Conservation (phyloP, 2,888 invertebrate genomes). For the Synergus gifuensis region DNA sequence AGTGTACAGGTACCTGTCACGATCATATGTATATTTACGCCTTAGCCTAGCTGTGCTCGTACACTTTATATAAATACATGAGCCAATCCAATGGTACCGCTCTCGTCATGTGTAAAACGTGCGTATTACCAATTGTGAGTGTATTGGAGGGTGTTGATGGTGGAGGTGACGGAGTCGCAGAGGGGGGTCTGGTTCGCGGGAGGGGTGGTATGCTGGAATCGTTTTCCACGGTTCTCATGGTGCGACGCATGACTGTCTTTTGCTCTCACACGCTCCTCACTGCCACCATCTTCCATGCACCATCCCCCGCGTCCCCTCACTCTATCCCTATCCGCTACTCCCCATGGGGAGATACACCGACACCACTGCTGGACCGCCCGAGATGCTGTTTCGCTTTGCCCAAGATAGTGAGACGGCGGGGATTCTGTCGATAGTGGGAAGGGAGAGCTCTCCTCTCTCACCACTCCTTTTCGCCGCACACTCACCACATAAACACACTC, state of each 20-base stretch:
- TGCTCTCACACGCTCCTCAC: conserved; percentile 52
- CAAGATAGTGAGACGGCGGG: conserved; percentile 24
- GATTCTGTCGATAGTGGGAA: background rate
- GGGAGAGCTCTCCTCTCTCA: conserved; percentile 27
- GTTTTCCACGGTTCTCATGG: conserved; percentile 77
- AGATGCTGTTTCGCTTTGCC: conserved; percentile 50
- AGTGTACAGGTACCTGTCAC: conserved; percentile 37
- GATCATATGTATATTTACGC: conserved; percentile 10
- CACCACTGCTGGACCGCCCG: conserved; percentile 52
- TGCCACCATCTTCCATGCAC: conserved; percentile 36
- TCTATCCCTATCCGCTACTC: background rate
- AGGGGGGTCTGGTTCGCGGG: conserved; percentile 46
- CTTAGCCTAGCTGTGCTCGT: background rate
- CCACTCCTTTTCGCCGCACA: conserved; percentile 21
- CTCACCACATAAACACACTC: background rate
- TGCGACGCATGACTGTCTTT: conserved; percentile 65
- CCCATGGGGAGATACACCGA: conserved; percentile 43
- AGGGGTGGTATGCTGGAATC: conserved; percentile 72
- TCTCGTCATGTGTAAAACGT: background rate
- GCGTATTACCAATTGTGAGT: conserved; percentile 42
- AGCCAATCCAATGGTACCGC: background rate
- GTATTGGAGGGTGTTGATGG: conserved; percentile 45
- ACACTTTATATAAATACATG: conserved; percentile 5
- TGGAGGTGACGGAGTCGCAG: conserved; percentile 52
- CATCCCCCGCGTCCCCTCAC: background rate